Percentiles rank a stretch among this genome's conserved stretches.
These are phyloP conservation scores for Hassar affinis DNA, from an alignment of 2,113 vertebrate species.

Conservation along the genomic window DNA sequence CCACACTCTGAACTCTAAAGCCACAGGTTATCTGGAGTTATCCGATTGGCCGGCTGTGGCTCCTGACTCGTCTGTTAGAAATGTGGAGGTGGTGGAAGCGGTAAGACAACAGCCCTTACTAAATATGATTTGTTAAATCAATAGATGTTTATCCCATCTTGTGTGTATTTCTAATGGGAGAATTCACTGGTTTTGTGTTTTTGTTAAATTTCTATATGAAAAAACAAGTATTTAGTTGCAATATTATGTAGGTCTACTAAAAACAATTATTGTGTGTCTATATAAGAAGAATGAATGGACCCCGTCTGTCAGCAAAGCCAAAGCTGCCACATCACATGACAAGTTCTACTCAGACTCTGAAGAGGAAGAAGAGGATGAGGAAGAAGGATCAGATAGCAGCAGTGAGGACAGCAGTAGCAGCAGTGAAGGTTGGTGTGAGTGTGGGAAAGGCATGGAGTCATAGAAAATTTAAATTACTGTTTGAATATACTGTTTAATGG, in stretches of 20 bases:
- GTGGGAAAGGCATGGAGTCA: neutral
- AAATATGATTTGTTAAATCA: neutral
- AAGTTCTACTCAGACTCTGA: constrained; percentile 91
- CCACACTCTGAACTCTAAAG: constrained; percentile 86
- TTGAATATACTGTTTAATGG: neutral
- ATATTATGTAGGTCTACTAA: neutral
- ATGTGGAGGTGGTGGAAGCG: constrained; percentile 84
- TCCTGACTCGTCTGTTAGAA: constrained; percentile 89
- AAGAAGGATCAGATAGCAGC: constrained; percentile 60
- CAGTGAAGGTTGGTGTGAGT: constrained; percentile 34
- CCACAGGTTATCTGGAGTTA: constrained; percentile 89
- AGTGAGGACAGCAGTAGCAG: constrained; percentile 46
- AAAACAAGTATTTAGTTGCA: too few species aligned
- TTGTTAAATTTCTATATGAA: neutral
- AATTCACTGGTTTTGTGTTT: neutral
- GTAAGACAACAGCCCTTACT: constrained; percentile 66
- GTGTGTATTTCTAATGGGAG: neutral
- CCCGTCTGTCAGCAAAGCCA: constrained; percentile 72
- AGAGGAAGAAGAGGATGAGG: constrained; percentile 78
- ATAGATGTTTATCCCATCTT: neutral
- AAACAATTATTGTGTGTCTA: neutral
- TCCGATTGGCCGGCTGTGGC: constrained; percentile 89
- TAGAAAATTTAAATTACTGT: neutral
- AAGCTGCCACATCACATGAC: constrained; percentile 74
- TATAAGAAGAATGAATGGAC: constrained; percentile 80